phyloP scores from a whole-genome alignment of 2,113 vertebrate genomes.

The Diphyllodes magnificus region DNA sequence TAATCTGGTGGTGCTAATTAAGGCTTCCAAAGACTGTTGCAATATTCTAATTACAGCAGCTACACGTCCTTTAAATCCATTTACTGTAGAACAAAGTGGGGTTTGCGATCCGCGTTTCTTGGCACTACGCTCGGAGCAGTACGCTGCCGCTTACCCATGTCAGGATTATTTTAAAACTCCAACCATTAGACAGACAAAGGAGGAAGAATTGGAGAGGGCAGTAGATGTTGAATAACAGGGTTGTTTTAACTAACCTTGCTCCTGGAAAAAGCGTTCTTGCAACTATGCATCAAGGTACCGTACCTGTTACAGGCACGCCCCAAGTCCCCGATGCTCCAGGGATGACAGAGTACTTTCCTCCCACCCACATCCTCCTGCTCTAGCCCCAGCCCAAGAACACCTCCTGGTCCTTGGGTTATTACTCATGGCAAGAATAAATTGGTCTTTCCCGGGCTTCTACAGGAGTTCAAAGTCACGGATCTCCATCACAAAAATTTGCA shows the following conservation, averaged over 20 bases:
- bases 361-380: not conserved
- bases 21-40: not conserved
- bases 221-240: not conserved
- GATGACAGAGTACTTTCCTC: not conserved
- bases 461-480: not conserved
- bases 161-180: not conserved
- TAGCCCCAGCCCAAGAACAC: not conserved
- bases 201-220: not conserved
- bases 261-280: not conserved
- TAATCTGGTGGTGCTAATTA: constrained; percentile 32
- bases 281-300: not conserved
- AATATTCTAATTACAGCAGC: not conserved
- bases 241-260: not conserved
- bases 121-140: not conserved
- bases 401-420: not conserved
- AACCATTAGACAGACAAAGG: not conserved
- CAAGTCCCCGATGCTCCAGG: not conserved
- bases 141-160: fast-evolving
- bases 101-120: not conserved
- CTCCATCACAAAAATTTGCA: not conserved
- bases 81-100: not conserved
- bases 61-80: not conserved
- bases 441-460: not conserved
- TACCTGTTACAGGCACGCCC: fast-evolving
- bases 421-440: not conserved